A percentile compares a stretch with the other conserved stretches of the same genome.
Evolutionary conservation across 2,888 invertebrate species (phyloP).

Genomic region (Cabera pusaria): DNA sequence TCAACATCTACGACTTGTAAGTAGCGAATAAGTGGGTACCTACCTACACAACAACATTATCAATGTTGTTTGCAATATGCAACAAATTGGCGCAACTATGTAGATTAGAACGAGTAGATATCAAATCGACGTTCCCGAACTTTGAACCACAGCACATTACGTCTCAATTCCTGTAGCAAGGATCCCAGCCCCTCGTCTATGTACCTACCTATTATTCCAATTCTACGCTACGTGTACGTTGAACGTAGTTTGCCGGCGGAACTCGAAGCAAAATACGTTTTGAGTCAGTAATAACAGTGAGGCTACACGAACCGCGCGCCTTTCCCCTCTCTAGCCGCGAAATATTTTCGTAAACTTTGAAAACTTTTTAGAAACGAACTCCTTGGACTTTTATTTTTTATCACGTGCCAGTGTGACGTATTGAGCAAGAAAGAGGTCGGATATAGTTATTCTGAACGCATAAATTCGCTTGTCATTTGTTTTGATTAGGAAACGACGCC

Average conservation of each 20-base stretch:
- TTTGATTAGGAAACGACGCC: slow-evolving; percentile 62
- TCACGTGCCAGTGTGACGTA: slow-evolving; percentile 45
- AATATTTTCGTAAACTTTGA: slow-evolving; percentile 63
- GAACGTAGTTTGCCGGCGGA: slow-evolving; percentile 45
- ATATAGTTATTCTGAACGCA: slow-evolving; percentile 42
- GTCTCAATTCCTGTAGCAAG: slow-evolving; percentile 46
- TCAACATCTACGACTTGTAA: slow-evolving; percentile 1
- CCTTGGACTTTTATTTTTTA: slow-evolving; percentile 21
- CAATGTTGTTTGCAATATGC: slow-evolving; percentile 40
- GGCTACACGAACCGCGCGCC: slow-evolving; percentile 66
- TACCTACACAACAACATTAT: slow-evolving; percentile 35
- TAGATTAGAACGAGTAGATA: slow-evolving; percentile 25
- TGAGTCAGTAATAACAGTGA: slow-evolving; percentile 66
- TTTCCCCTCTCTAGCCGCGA: slow-evolving; percentile 56
- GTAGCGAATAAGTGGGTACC: slow-evolving; percentile 3
- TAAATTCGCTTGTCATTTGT: slow-evolving; percentile 63
- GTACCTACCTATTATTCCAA: slow-evolving; percentile 24
- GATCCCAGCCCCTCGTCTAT: slow-evolving; percentile 33
- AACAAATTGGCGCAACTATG: slow-evolving; percentile 39
- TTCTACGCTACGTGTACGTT: slow-evolving; percentile 40
- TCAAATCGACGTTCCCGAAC: slow-evolving; percentile 9
- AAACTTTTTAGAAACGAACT: slow-evolving; percentile 53
- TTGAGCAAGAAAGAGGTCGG: too few species aligned
- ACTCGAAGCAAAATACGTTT: slow-evolving; percentile 52
- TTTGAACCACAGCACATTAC: slow-evolving; percentile 30